phyloP scores from a whole-genome alignment of 2,888 invertebrate species.

The Anoplius nigerrimus region DNA sequence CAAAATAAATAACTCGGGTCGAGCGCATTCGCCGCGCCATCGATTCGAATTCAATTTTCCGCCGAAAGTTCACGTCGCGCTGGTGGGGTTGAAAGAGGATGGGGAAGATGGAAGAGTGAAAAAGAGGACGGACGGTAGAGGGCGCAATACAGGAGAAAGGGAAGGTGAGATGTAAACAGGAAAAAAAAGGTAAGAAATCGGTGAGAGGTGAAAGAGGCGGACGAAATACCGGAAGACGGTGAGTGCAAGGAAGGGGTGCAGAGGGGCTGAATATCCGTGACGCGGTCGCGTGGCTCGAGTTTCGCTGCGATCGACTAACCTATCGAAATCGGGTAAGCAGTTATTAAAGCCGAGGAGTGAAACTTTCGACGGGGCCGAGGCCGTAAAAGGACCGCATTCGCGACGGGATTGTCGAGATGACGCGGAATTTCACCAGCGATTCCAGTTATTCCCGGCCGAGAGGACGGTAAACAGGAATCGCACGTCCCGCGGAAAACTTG shows the following conservation, averaged over 20 bases:
- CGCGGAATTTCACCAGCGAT: neutral
- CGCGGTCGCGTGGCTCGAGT: conserved; percentile 26
- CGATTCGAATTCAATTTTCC: conserved; percentile 54
- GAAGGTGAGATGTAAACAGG: neutral
- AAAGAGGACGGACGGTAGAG: conserved; percentile 38
- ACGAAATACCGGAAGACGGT: neutral
- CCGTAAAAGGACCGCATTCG: neutral
- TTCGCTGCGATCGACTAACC: conserved; percentile 39
- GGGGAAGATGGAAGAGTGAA: conserved; percentile 26
- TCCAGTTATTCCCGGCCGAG: neutral
- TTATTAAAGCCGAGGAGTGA: conserved; percentile 35
- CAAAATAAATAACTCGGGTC: conserved; percentile 50
- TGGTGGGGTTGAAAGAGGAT: conserved; percentile 1
- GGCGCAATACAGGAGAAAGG: too few relatives aligned
- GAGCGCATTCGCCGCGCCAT: conserved; percentile 40
- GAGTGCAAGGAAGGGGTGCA: neutral
- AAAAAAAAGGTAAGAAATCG: too few relatives aligned
- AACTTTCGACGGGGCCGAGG: neutral
- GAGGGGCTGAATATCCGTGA: neutral
- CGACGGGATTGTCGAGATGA: neutral
- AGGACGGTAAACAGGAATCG: too few relatives aligned
- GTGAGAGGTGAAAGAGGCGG: conserved; percentile 4
- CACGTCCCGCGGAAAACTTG: too few relatives aligned
- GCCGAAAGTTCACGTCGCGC: conserved; percentile 32
- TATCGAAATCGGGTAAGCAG: conserved; percentile 36